Base-by-base conservation (phyloP, 1,140 invertebrate genomes). In the Pectinophora gossypiella region DNA sequence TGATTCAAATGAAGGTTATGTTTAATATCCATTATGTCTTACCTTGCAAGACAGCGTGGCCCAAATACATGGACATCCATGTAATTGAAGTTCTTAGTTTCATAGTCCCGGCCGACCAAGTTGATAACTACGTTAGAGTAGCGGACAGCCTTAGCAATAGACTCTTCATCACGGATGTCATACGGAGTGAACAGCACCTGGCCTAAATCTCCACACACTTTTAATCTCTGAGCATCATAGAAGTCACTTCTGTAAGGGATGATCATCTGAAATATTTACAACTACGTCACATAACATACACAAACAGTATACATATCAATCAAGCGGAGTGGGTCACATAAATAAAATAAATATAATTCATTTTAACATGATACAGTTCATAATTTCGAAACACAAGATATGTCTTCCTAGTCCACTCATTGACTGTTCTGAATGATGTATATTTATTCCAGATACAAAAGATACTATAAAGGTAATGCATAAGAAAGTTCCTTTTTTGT, bases 121-220 rank as follows among this genome's bases (percentile, higher is more conserved):
- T 99, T 99, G 59, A 99, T 93, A 0, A 99, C 98, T 54, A 99
- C 95, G 90, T 99, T 99, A 0, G 98, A 99, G 88, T 99, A 96
- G 70, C 95, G 95, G 3, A 99, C 91, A 9, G 93, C 94, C 83
- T 94, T 96, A 3, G 91, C 87, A 61, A 99, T 94, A 0, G 94
- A 93, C n/a, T 95, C 93, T 69, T 98, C 96, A 90, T 99, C 96
- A 38, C 90, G 89, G 16, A 99, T 68, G 72, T 97, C 69, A 77
- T 92, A 99, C 2, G 94, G 96, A 72, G 95, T 92, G 81, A 94
- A 99, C 1, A 98, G 87, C 15, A 99, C 93, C 91, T 99, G 99
- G 19, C 99, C 99, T 47, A 99, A 90, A 89, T 99, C 99, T 32
- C 98, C 98, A 67, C 89, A 89, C 1, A 99, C 73, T 88, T 97